phyloP scores from a whole-genome alignment of 2,113 vertebrate genomes.

The Gadus macrocephalus region DNA sequence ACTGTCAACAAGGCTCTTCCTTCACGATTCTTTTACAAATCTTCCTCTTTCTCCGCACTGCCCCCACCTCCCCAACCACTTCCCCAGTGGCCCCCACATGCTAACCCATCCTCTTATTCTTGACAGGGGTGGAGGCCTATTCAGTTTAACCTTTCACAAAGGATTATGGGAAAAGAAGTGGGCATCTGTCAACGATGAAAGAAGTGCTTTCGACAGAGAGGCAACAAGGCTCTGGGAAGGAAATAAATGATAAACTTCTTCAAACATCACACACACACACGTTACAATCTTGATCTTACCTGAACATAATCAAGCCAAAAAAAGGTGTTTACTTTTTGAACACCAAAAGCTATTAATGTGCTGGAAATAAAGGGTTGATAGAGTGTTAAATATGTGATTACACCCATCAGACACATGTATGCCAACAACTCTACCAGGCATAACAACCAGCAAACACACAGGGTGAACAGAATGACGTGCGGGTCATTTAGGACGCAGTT shows the following conservation, averaged over 20 bases:
- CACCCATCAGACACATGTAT: no score
- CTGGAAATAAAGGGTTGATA: no score
- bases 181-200: constrained; percentile 13
- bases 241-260: constrained; percentile 8
- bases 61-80: not conserved
- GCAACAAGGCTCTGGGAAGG: constrained; percentile 12
- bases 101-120: constrained; percentile 2
- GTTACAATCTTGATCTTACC: not conserved
- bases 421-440: not conserved
- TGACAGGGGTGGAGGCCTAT: constrained; percentile 24
- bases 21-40: constrained; percentile 24
- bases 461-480: not conserved
- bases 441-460: not conserved
- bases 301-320: no score
- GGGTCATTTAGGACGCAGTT: constrained; percentile 1
- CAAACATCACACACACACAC: constrained; percentile 25
- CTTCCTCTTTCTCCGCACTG: not conserved
- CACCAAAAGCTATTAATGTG: no score
- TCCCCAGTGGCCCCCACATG: not conserved
- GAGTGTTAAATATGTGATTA: no score
- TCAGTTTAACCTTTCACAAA: constrained; percentile 27
- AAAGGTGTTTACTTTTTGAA: no score
- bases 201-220: constrained; percentile 27
- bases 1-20: constrained; percentile 35
- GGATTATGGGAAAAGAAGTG: constrained; percentile 27